Evolutionary conservation across 1,140 invertebrate species (phyloP), one percentile per base, ranked within the genome.

Genomic region (Drosophila ohnishii): DNA sequence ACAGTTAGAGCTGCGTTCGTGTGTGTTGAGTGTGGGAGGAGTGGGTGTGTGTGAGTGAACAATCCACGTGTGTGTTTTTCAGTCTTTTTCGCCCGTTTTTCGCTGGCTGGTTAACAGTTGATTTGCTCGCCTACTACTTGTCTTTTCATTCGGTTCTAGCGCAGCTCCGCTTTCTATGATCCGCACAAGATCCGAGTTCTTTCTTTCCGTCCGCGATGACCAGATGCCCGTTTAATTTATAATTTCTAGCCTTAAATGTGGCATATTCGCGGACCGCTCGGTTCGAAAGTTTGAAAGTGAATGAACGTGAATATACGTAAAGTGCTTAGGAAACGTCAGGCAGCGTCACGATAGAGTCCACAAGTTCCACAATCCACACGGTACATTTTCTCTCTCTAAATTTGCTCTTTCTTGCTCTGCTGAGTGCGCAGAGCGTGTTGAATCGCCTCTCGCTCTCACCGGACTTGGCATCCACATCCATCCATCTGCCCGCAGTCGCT

Each of bases 1-100:
- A 70, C 61, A 87, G 73, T 78, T 78, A 75, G 40, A 72, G 76
- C 83, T 87, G 82, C 82, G 56, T 64, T 60, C 56, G 65, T 75
- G 66, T 73, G 40, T 73, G 40, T 73, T 37, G 56, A 50, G 55
- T 78, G 67, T 60, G n/a, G 28, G 59, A 14, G 32, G 57, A 47
- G 65, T 37, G 40, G 37, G 62, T 14, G 64, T 40, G 64, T 65
- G 57, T 62, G 64, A 65, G 61, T 64, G 64, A 67, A 67, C 65
- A 66, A 67, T 69, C 65, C 65, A 69, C 65, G 65, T 80, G 60
- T 62, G 51, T 78, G 69, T 75, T 83, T 61, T 72, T 82, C 79
- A 76, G 51, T 66, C 70, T 83, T 63, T 75, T 45, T 71, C 35
- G 65, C 65, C 40, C 57, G 48, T 51, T 64, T 35, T 37, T 59